phyloP scores from a whole-genome alignment of 2,888 invertebrate species.

The Lochmaea capreae region DNA sequence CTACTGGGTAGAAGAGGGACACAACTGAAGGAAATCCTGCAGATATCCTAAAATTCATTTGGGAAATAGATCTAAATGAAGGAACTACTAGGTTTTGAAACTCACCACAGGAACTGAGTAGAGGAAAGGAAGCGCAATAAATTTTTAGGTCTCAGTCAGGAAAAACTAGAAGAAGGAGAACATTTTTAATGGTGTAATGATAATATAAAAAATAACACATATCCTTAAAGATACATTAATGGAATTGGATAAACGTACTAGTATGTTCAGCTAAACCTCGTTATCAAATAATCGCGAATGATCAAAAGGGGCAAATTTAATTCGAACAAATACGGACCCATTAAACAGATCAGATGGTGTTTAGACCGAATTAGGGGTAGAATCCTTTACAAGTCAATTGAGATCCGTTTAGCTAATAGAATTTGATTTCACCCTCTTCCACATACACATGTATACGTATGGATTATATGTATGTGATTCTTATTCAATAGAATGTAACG shows the following conservation, averaged over 20 bases:
- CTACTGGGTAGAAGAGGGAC: too few species aligned
- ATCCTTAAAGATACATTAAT: slow-evolving; percentile 10
- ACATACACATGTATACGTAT: slow-evolving; percentile 20
- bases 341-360: slow-evolving; percentile 47
- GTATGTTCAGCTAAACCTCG: slow-evolving; percentile 5
- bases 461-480: slow-evolving; percentile 12
- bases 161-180: too few species aligned
- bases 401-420: slow-evolving; percentile 53
- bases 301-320: slow-evolving; percentile 43
- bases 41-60: too few species aligned
- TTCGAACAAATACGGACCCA: slow-evolving; percentile 41
- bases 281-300: slow-evolving; percentile 37
- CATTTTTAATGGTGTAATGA: not conserved
- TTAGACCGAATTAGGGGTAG: slow-evolving; percentile 49
- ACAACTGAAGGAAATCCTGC: too few species aligned
- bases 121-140: too few species aligned
- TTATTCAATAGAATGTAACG: not conserved
- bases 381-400: slow-evolving; percentile 52
- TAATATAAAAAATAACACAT: not conserved
- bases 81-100: too few species aligned
- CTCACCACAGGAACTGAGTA: too few species aligned
- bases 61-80: too few species aligned
- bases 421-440: slow-evolving; percentile 43
- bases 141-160: too few species aligned
- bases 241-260: slow-evolving; percentile 6